Conservation (phyloP, 2,797 vertebrate genomes). For the Semotilus atromaculatus region DNA sequence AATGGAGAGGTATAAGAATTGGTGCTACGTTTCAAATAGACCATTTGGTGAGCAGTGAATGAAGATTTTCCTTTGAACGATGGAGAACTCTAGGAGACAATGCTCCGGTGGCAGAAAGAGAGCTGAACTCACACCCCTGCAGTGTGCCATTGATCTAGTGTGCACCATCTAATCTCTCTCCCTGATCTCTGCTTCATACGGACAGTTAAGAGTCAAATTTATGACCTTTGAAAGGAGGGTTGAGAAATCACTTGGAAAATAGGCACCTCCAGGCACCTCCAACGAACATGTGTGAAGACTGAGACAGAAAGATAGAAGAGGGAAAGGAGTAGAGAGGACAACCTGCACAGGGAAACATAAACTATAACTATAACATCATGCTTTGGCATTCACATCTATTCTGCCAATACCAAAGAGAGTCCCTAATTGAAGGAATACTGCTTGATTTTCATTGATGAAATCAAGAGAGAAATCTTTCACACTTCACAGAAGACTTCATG, state of each 20-base stretch:
- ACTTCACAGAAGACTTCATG: neutral
- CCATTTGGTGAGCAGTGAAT: neutral
- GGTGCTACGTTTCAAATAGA: neutral
- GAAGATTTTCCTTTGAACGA: neutral
- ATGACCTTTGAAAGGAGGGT: slow-evolving; percentile 63
- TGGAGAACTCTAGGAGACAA: neutral
- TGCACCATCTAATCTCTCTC: slow-evolving; percentile 67
- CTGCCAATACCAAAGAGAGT: neutral
- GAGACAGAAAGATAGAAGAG: slow-evolving; percentile 59
- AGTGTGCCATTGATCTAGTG: slow-evolving; percentile 67
- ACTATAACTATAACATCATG: slow-evolving; percentile 50
- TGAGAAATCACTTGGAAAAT: slow-evolving; percentile 18
- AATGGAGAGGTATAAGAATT: neutral
- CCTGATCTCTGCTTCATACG: slow-evolving; percentile 70
- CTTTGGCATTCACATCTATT: neutral
- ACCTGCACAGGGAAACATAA: slow-evolving; percentile 61
- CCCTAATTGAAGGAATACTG: too few species aligned
- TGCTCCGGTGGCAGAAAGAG: slow-evolving; percentile 14
- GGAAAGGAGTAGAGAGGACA: slow-evolving; percentile 59
- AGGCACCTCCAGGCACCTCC: slow-evolving; percentile 9
- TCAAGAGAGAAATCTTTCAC: neutral
- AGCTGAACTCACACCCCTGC: slow-evolving; percentile 20
- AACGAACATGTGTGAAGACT: slow-evolving; percentile 13
- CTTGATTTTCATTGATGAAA: neutral
- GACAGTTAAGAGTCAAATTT: slow-evolving; percentile 66